Conservation (phyloP, 2,797 vertebrate species). For the Cynodonichthys magdalenae region DNA sequence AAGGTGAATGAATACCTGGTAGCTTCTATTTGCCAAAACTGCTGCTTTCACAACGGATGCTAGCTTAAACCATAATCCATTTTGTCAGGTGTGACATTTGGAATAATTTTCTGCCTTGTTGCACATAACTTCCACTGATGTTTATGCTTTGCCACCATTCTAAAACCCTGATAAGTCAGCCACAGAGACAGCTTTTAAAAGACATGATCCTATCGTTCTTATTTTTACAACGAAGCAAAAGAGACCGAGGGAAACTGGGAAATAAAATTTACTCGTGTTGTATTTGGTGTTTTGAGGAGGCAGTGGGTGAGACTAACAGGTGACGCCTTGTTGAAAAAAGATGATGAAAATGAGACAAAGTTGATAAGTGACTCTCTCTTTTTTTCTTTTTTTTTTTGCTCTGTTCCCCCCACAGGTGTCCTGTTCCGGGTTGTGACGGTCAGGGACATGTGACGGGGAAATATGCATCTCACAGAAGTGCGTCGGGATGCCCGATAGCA, state of each 20-base stretch:
- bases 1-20: conserved; percentile 18
- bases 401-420: conserved; percentile 83
- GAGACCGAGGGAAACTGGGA: conserved; percentile 23
- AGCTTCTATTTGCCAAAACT: conserved; percentile 11
- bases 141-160: conserved; percentile 47
- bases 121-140: conserved; percentile 47
- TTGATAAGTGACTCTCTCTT: background rate
- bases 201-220: conserved; percentile 34
- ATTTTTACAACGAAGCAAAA: conserved; percentile 44
- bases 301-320: conserved; percentile 5
- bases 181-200: conserved; percentile 47
- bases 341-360: background rate
- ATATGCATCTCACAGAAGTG: conserved; percentile 96
- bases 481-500: conserved; percentile 94
- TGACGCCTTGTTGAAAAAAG: background rate
- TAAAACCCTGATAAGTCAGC: conserved; percentile 38
- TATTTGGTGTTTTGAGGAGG: conserved; percentile 17
- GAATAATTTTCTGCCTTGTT: conserved; percentile 58
- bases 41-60: conserved; percentile 24
- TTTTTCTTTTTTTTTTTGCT: background rate
- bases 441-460: conserved; percentile 98
- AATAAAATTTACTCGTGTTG: conserved; percentile 6
- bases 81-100: conserved; percentile 46
- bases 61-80: conserved; percentile 40
- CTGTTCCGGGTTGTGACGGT: conserved; percentile 96